Evolutionary conservation across 2,888 invertebrate genomes (phyloP).

Genomic region (Oscheius onirici): DNA sequence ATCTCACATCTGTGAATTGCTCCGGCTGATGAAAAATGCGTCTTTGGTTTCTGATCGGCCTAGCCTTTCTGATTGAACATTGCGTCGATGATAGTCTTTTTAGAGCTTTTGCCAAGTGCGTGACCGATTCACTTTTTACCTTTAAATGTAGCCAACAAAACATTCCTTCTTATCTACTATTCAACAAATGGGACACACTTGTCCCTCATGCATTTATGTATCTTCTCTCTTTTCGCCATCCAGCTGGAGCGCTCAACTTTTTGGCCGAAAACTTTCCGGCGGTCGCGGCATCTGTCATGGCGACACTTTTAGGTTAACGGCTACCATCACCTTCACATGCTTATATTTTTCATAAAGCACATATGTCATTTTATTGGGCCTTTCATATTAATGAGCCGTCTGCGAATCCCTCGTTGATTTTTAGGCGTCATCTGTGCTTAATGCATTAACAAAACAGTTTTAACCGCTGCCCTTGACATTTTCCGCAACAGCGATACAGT

Average conservation of each 20-base stretch:
- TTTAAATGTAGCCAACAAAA: not conserved
- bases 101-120: not conserved
- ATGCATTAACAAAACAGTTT: too few species aligned
- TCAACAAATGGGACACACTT: not conserved
- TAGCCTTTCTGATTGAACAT: not conserved
- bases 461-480: too few species aligned
- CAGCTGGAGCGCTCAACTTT: not conserved
- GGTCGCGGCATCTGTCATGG: not conserved
- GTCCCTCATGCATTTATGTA: constrained; percentile 7
- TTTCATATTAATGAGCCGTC: not conserved
- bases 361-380: constrained; percentile 20
- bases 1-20: not conserved
- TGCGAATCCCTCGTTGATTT: too few species aligned
- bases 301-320: constrained; percentile 3
- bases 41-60: not conserved
- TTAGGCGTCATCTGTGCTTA: too few species aligned
- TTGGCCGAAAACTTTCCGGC: not conserved
- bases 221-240: not conserved
- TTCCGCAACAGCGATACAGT: too few species aligned
- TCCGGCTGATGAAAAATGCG: not conserved
- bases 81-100: constrained; percentile 1
- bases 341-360: constrained; percentile 9
- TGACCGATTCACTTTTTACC: constrained; percentile 1
- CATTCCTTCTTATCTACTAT: not conserved
- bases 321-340: constrained; percentile 1